Evolutionary conservation across 2,888 invertebrate species (phyloP), one percentile per base, ranked within the genome.

Genomic region (Cristatella mucedo): DNA sequence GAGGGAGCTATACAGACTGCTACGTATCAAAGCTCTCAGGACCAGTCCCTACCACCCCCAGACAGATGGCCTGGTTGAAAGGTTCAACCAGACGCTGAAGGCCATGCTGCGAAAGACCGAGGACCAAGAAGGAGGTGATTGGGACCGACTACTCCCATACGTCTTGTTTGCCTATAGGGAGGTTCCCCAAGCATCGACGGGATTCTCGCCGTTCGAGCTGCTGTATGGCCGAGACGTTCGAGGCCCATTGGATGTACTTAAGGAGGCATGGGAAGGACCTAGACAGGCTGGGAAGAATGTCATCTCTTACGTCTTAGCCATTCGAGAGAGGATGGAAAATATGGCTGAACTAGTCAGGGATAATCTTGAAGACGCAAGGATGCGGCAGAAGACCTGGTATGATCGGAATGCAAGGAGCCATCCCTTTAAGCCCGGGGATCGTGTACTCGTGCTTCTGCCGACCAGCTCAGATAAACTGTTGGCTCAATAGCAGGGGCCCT

Each of bases 381-480:
- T 9, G 5, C 31, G 44, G 5, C 40, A 43, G 21, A 46, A 45
- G 26, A 15, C 34, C 2, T 40, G 45, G 11, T 45, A 43, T 38
- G 48, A 52, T 29, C 20, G 26, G 11, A 49, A 42, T 24, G 38
- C 45, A 4, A 45, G 31, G 29, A 7, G 6, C 3, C 29, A 40
- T 30, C 21, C 22, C 3, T 41, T 49, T 15, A 39, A 40, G n/a
- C 21, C 24, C 3, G 47, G 45, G 15, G 48, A 48, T 7, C 40
- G 41, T 18, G 50, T 45, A 1, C 33, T 51, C 3, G 41, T 53
- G 1, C 34, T 53, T 9, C 22, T 50, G 2, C 46, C 48, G 6
- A 48, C 48, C 1, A 42, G 50, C 18, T n/a, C 38, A 3, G 51
- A 50, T 41, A 52, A 51, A 15, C 32, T 42, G 4, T 19, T 38